Conservation (phyloP, 1,140 invertebrate genomes). For the Mizuhopecten yessoensis region DNA sequence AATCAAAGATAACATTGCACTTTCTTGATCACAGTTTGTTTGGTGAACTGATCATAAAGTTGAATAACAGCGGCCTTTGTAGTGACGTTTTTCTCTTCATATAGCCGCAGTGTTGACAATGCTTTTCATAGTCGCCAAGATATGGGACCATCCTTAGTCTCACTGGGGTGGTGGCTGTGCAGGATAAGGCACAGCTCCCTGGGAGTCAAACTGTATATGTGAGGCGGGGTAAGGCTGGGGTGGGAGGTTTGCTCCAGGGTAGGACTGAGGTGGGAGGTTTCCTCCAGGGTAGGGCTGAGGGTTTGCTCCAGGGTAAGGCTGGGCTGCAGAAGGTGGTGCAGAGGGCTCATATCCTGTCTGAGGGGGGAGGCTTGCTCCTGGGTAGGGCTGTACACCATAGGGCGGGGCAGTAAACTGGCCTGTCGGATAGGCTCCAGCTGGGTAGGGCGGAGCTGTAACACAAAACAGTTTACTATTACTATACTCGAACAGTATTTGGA, state of each 20-base stretch:
- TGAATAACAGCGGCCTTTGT: no score
- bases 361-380: not conserved
- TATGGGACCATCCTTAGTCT: no score
- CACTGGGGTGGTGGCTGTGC: not conserved
- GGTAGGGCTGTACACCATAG: not conserved
- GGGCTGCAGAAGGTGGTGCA: not conserved
- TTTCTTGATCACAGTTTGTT: no score
- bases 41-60: no score
- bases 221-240: not conserved
- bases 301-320: not conserved
- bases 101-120: no score
- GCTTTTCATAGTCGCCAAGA: no score
- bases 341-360: no score
- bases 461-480: not conserved
- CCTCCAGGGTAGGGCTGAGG: not conserved
- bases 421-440: not conserved
- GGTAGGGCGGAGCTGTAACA: conserved; percentile 1
- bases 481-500: no score
- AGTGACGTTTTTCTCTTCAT: no score
- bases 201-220: not conserved
- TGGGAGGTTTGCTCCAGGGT: not conserved
- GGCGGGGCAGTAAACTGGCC: not conserved
- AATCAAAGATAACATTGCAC: no score
- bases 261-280: not conserved
- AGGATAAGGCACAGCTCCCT: not conserved